Base-by-base conservation (phyloP, 2,888 invertebrate genomes). In the Bembecia ichneumoniformis region DNA sequence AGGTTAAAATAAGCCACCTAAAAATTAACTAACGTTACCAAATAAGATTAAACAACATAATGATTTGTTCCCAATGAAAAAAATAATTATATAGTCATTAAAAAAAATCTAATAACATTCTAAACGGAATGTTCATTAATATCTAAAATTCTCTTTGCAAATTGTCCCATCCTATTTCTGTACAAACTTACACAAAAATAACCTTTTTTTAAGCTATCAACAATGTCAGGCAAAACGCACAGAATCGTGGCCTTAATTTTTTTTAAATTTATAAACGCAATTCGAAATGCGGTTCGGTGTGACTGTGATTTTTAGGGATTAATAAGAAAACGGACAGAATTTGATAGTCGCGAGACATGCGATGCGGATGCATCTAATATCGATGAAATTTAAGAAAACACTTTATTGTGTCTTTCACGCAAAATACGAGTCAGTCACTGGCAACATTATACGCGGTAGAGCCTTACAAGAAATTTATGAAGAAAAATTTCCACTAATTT, bases 41-140 rank as follows among this genome's bases (percentile, higher is more conserved):
- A 83, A 86, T 86, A 86, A 84, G 84, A 84, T 86, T 84, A 87
- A 83, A 86, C 82, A 87, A 87, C 87, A 79, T 82, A 83, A 82
- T 84, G 78, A 83, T 87, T 87, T 87, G 87, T 84, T 87, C 86
- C 87, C 84, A 72, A 84, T 79, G 82, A 84, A 28, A 79, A 83
- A 79, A 83, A 81, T 79, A 77, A 76, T 79, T 71, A 67, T 71
- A 67, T 71, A 73, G 70, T 66, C 62, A 68, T 66, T 64, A 76
- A 74, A 79, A 79, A 82, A 82, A 81, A 82, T 75, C 80, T 82
- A 82, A 68, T 86, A 87, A 87, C 87, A 87, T 87, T 86, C 87
- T 87, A 87, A 84, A 66, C 86, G 87, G 87, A 87, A 87, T 87
- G 87, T 86, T 77, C 53, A 67, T 78, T 83, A 82, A 79, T 78